Evolutionary conservation across 2,113 vertebrate species (phyloP).

Genomic region (Mirza zaza): DNA sequence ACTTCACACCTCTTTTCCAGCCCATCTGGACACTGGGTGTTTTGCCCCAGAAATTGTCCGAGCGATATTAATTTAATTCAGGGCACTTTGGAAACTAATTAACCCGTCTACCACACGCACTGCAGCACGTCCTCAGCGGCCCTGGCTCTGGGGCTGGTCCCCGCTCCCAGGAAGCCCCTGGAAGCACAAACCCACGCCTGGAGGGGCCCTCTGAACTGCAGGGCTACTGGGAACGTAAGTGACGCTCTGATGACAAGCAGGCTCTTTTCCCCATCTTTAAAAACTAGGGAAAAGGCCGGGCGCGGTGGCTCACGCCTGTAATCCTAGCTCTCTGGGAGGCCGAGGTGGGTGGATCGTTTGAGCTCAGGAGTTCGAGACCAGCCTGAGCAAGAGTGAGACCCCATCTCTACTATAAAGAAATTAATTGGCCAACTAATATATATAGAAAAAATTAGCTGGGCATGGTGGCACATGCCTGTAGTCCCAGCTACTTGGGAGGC

Average conservation of each 20-base stretch:
- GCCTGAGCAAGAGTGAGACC: too few species aligned
- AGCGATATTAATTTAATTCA: rapidly evolving
- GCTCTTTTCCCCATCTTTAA: background rate
- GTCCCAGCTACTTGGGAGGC: too few species aligned
- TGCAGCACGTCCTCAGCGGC: rapidly evolving
- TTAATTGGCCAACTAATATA: too few species aligned
- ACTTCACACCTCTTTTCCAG: background rate
- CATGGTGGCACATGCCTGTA: too few species aligned
- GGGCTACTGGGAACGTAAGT: rapidly evolving
- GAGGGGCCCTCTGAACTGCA: rapidly evolving
- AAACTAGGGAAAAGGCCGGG: background rate
- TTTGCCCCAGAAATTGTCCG: rapidly evolving
- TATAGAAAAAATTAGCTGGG: too few species aligned
- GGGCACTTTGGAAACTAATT: background rate
- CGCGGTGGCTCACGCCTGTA: too few species aligned
- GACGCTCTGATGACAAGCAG: rapidly evolving
- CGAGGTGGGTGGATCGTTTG: too few species aligned
- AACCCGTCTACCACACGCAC: rapidly evolving
- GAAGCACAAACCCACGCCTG: background rate
- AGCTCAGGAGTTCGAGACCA: too few species aligned
- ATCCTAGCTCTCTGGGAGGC: too few species aligned
- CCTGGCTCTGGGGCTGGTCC: rapidly evolving
- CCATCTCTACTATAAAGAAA: too few species aligned
- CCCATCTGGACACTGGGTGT: rapidly evolving
- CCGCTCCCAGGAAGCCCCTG: rapidly evolving